phyloP scores from a whole-genome alignment of 2,888 invertebrate species.

The Dicyrtomina minuta region DNA sequence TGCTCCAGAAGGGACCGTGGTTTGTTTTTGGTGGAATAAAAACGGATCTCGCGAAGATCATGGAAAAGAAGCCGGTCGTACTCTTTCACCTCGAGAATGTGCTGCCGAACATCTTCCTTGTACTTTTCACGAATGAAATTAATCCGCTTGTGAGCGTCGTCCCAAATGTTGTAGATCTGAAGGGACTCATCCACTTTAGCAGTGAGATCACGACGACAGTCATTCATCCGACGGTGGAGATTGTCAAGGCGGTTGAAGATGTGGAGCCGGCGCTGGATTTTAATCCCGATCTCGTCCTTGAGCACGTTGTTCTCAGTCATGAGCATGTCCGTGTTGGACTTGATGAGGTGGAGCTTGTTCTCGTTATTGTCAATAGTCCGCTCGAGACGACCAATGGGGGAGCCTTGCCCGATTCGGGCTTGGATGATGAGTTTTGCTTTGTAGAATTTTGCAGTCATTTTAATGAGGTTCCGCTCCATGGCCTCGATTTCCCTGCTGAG shows the following conservation, averaged over 20 bases:
- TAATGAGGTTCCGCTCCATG: conserved; percentile 22
- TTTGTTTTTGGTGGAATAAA: conserved; percentile 31
- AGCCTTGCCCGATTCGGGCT: background rate
- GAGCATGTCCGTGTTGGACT: conserved; percentile 15
- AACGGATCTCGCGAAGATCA: conserved; percentile 28
- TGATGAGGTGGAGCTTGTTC: conserved; percentile 18
- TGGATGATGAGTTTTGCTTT: conserved; percentile 27
- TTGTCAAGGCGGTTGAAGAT: conserved; percentile 23
- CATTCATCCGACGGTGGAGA: conserved; percentile 13
- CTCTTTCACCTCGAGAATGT: conserved; percentile 27
- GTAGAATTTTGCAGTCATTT: conserved; percentile 30
- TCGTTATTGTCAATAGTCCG: conserved; percentile 21
- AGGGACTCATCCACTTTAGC: conserved; percentile 20
- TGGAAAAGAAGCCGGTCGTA: conserved; percentile 31
- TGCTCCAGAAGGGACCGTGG: background rate
- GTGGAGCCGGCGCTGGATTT: conserved; percentile 15
- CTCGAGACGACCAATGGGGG: background rate
- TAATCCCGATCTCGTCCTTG: conserved; percentile 23
- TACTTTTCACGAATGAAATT: conserved; percentile 27
- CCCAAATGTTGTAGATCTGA: conserved; percentile 26
- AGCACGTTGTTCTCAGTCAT: conserved; percentile 23
- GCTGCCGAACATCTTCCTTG: conserved; percentile 31
- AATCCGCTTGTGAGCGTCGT: conserved; percentile 25
- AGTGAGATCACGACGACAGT: conserved; percentile 4
- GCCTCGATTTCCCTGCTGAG: conserved; percentile 6